A percentile compares a stretch with the other conserved stretches of the same genome.
Conservation (phyloP, 2,797 vertebrate species). For the Myripristis jacobus region DNA sequence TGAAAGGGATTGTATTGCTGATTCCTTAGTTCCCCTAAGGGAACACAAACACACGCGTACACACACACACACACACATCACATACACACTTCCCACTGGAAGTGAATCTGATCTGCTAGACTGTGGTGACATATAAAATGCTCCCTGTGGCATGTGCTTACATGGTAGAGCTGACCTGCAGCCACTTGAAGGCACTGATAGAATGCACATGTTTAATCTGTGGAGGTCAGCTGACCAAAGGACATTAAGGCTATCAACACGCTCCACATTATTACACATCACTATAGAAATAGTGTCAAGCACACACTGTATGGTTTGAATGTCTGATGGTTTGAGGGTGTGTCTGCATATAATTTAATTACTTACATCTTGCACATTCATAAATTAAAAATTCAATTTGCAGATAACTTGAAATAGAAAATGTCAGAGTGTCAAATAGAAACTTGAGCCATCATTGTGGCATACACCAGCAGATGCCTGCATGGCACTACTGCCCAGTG, state of each 20-base stretch:
- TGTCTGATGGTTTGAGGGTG: background rate
- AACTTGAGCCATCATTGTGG: conserved; percentile 16
- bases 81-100: conserved; percentile 3
- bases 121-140: conserved; percentile 66
- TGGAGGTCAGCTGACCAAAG: conserved; percentile 54
- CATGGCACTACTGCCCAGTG: conserved; percentile 23
- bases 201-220: conserved; percentile 45
- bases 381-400: background rate
- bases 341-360: background rate
- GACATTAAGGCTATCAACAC: conserved; percentile 32
- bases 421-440: conserved; percentile 30
- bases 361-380: background rate
- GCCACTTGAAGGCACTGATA: conserved; percentile 64
- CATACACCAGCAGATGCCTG: conserved; percentile 22
- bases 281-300: background rate
- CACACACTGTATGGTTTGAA: conserved; percentile 6
- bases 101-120: conserved; percentile 53
- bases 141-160: conserved; percentile 53
- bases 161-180: conserved; percentile 48
- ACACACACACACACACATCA: background rate
- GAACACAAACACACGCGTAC: background rate
- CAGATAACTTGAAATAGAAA: conserved; percentile 19
- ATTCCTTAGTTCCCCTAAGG: too few species aligned
- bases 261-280: conserved; percentile 16
- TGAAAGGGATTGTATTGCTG: too few species aligned